Base-by-base conservation (phyloP, 2,888 invertebrate species). In the Anarsia innoxiella region DNA sequence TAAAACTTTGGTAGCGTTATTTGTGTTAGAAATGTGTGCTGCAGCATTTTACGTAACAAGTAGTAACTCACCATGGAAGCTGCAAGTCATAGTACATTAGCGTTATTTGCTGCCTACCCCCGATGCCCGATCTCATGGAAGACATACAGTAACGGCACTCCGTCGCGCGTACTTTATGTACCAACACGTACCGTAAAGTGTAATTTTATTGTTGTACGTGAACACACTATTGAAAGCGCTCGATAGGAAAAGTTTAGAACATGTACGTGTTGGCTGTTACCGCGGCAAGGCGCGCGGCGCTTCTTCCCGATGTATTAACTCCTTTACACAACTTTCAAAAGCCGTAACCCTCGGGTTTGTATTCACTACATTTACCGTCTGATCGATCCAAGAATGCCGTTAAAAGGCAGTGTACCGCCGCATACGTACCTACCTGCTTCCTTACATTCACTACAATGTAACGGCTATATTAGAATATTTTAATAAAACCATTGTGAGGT, bases 261-360 rank as follows among this genome's bases (percentile, higher is more conserved):
- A 46, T 36, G 39, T 35, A 43, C 39, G 43, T 40, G 35, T 32
- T 28, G 39, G 35, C 33, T 12, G 37, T 40, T 42, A 39, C 42
- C 35, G 29, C 34, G 35, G 34, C 41, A 40, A 12, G 14, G 2
- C 23, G 14, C 13, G n/a, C n/a, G n/a, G 23, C 31, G 39, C 36
- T 42, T 40, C 36, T 12, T 31, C 36, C 5, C 14, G 25, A 30
- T 13, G 15, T 23, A 31, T 31, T 35, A 41, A 44, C 39, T 45
- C 40, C 40, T 44, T 55, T 50, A 52, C 53, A 51, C 52, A 51
- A 60, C 52, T 59, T 60, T 51, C 50, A 53, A 64, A 56, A 51
- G 53, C 49, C 35, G 37, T 37, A 44, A 52, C 53, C 59, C 48
- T n/a, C 56, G 53, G 48, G 48, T 54, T 25, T 11, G 26, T 29